Percentiles rank a stretch among this genome's conserved stretches.
Conservation (phyloP, 2,888 invertebrate genomes). For the Apomyelois bistriatella region DNA sequence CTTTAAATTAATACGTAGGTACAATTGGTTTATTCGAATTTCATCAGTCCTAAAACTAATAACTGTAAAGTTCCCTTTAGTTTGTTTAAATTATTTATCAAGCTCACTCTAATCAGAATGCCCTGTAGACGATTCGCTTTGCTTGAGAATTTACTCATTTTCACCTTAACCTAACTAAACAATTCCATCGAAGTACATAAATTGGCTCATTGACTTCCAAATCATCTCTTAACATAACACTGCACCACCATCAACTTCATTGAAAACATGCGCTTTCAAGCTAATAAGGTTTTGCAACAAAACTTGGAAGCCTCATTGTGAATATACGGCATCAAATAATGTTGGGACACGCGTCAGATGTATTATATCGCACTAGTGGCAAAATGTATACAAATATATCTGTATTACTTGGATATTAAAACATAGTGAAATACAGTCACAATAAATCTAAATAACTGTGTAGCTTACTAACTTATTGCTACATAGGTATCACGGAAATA, state of each 20-base stretch:
- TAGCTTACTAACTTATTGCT: too few species aligned
- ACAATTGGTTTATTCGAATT: too few species aligned
- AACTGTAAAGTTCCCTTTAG: too few species aligned
- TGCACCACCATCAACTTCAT: conserved; percentile 56
- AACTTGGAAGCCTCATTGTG: conserved; percentile 31
- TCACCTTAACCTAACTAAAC: conserved; percentile 17
- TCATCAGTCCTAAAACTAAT: too few species aligned
- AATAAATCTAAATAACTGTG: too few species aligned
- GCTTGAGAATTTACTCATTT: conserved; percentile 13
- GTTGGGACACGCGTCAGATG: conserved; percentile 18
- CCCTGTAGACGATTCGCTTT: not conserved
- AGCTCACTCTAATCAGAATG: not conserved
- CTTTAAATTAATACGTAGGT: too few species aligned
- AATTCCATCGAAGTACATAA: conserved; percentile 37
- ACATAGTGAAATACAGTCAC: too few species aligned
- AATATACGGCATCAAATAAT: conserved; percentile 30
- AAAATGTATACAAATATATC: not conserved
- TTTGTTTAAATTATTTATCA: not conserved
- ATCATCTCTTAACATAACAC: conserved; percentile 50
- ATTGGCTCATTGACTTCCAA: conserved; percentile 62
- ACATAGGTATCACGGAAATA: too few species aligned
- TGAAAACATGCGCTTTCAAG: conserved; percentile 42
- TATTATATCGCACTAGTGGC: not conserved
- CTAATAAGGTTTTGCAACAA: conserved; percentile 56
- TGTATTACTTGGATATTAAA: too few species aligned